Conservation (phyloP, 2,113 vertebrate species). For the Arenaria interpres region DNA sequence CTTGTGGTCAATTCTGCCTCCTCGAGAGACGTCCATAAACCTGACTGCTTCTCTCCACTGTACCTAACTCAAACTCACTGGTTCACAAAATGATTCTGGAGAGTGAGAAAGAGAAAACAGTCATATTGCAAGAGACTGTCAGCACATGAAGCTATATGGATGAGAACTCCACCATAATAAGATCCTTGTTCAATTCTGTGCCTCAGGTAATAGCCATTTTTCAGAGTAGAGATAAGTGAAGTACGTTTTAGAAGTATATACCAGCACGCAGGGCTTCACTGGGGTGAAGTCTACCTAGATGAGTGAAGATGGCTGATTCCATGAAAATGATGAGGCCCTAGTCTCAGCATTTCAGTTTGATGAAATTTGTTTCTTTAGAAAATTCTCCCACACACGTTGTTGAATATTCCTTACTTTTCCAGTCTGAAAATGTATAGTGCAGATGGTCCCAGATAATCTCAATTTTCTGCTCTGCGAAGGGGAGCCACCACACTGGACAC, state of each 20-base stretch:
- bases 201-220: background rate
- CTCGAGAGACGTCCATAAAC: background rate
- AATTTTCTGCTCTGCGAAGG: background rate
- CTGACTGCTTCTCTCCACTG: background rate
- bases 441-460: background rate
- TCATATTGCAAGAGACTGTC: background rate
- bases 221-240: background rate
- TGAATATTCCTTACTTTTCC: background rate
- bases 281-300: background rate
- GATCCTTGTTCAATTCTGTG: background rate
- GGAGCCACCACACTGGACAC: background rate
- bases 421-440: background rate
- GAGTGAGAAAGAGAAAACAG: background rate
- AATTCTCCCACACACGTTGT: background rate
- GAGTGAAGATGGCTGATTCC: background rate
- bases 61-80: background rate
- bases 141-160: background rate
- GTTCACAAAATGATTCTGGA: background rate
- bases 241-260: background rate
- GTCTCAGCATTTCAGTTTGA: background rate
- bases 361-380: background rate
- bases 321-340: background rate
- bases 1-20: background rate
- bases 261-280: background rate
- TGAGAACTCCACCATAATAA: background rate